These are phyloP conservation scores for Coregonus ussuriensis DNA, from an alignment of 2,797 vertebrate genomes.

Conservation along the genomic window DNA sequence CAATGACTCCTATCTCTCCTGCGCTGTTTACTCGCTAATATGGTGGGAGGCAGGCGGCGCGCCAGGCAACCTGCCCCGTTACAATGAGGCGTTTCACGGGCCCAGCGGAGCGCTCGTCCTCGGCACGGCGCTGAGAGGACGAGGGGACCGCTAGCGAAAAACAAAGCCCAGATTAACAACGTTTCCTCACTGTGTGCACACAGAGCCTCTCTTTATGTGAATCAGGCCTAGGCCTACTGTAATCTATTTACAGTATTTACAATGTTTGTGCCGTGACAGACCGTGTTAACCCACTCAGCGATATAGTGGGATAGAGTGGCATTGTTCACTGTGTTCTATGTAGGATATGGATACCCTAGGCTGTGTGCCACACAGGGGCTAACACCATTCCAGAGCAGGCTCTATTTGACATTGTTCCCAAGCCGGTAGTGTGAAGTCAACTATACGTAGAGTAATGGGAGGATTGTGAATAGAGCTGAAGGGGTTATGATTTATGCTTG, in stretches of 20 bases:
- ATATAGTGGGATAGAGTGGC: conserved; percentile 45
- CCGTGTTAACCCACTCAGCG: conserved; percentile 33
- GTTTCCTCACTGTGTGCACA: conserved; percentile 57
- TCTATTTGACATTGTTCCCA: conserved; percentile 41
- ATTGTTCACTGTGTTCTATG: conserved; percentile 44
- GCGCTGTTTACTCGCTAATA: conserved; percentile 40
- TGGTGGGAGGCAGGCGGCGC: conserved; percentile 37
- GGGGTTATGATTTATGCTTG: conserved; percentile 17
- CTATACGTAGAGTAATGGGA: conserved; percentile 34
- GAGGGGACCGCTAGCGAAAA: conserved; percentile 59
- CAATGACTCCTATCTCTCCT: conserved; percentile 39
- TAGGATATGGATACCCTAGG: conserved; percentile 50
- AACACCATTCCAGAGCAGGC: conserved; percentile 36
- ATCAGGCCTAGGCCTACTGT: conserved; percentile 55
- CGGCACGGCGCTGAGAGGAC: conserved; percentile 46
- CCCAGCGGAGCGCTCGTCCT: conserved; percentile 50
- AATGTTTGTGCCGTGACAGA: conserved; percentile 58
- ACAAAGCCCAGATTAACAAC: conserved; percentile 69
- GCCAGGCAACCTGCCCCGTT: conserved; percentile 46
- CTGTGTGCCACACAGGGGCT: conserved; percentile 28
- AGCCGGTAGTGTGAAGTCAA: conserved; percentile 31
- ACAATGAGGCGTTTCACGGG: conserved; percentile 58
- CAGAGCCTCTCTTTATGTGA: conserved; percentile 51
- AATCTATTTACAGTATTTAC: conserved; percentile 69
- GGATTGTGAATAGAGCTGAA: conserved; percentile 37